phyloP scores from a whole-genome alignment of 2,797 vertebrate species.

The Eulemur coronatus region DNA sequence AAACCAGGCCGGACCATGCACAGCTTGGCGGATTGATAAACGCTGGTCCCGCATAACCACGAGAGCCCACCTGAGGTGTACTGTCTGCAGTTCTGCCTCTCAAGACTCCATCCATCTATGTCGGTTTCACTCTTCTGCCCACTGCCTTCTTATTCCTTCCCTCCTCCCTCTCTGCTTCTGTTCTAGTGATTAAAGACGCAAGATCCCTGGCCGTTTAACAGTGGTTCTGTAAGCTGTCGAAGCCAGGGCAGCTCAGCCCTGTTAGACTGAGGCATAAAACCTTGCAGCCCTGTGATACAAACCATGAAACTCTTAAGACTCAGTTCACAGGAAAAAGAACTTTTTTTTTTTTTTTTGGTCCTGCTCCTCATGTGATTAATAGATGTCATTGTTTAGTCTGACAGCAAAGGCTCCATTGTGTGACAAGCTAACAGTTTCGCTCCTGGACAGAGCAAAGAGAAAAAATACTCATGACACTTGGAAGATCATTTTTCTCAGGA shows the following conservation, averaged over 20 bases:
- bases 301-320: constrained; percentile 28
- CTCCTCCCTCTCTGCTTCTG: not conserved
- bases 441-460: constrained; percentile 29
- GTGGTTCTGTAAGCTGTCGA: not conserved
- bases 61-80: constrained; percentile 33
- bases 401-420: constrained; percentile 1
- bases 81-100: constrained; percentile 56
- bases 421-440: constrained; percentile 30
- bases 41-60: constrained; percentile 28
- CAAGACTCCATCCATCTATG: constrained; percentile 65
- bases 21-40: constrained; percentile 63
- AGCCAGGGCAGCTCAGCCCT: not conserved
- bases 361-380: constrained; percentile 55
- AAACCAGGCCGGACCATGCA: constrained; percentile 54
- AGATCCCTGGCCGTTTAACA: constrained; percentile 46
- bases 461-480: not conserved
- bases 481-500: constrained; percentile 45
- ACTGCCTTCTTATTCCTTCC: not conserved
- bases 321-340: constrained; percentile 6
- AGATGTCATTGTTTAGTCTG: constrained; percentile 58
- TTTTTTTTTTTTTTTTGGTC: constrained; percentile 4
- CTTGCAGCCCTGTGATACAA: constrained; percentile 18
- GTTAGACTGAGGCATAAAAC: constrained; percentile 28
- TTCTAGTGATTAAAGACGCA: constrained; percentile 52
- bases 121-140: constrained; percentile 66